A percentile compares a stretch with the other conserved stretches of the same genome.
Evolutionary conservation across 2,797 vertebrate genomes (phyloP).

Genomic region (Perdix hodgsoniae): DNA sequence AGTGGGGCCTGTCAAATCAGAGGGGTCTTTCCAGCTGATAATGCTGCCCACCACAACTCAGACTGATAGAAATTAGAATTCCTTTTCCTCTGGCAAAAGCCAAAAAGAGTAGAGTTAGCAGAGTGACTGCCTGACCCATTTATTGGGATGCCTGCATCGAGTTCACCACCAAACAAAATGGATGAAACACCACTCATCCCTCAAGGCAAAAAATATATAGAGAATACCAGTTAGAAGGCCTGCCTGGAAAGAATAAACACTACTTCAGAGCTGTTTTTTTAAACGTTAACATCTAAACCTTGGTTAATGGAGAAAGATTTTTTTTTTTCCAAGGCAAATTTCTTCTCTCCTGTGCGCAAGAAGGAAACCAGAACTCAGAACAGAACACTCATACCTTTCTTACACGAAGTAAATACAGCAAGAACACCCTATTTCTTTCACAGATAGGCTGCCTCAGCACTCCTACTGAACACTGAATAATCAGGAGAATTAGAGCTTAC

Average conservation of each 20-base stretch:
- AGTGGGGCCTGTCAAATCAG: constrained; percentile 96
- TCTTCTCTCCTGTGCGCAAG: neutral
- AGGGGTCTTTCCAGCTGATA: constrained; percentile 96
- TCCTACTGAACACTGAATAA: fast-evolving
- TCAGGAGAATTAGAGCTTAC: fast-evolving
- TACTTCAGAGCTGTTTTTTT: neutral
- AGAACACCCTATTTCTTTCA: neutral
- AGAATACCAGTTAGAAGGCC: neutral
- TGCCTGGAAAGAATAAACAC: neutral
- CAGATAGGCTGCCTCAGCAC: neutral
- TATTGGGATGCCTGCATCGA: neutral
- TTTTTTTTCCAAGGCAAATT: constrained; percentile 10
- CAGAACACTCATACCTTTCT: neutral
- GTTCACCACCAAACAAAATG: constrained; percentile 22
- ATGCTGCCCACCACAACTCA: constrained; percentile 97
- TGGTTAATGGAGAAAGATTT: neutral
- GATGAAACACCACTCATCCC: constrained; percentile 23
- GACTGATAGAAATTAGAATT: constrained; percentile 98
- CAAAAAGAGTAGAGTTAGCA: constrained; percentile 84
- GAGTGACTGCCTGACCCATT: constrained; percentile 87
- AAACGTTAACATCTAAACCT: neutral
- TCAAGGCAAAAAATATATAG: constrained; percentile 14
- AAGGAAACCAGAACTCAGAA: neutral
- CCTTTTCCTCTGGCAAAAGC: constrained; percentile 89
- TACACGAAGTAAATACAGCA: constrained; percentile 41